phyloP scores from a whole-genome alignment of 2,888 invertebrate genomes.

The Blomia tropicalis region DNA sequence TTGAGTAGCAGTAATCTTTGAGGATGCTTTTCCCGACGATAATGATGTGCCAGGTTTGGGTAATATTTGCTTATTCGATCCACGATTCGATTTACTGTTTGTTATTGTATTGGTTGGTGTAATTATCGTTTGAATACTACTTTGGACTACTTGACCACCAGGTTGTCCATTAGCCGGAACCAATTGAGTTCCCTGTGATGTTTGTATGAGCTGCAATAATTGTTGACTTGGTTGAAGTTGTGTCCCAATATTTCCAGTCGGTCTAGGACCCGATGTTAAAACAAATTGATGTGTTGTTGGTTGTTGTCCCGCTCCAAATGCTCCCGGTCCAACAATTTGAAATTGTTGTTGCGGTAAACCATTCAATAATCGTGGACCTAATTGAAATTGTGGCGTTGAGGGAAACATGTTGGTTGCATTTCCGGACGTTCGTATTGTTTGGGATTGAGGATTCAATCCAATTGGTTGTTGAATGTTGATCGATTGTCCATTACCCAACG shows the following conservation, averaged over 20 bases:
- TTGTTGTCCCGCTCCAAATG: background rate
- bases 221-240: slow-evolving; percentile 25
- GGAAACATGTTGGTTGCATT: background rate
- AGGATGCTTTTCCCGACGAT: background rate
- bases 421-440: background rate
- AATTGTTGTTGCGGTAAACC: slow-evolving; percentile 25
- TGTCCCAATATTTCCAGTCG: background rate
- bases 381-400: slow-evolving; percentile 12
- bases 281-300: slow-evolving; percentile 13
- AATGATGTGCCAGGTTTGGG: slow-evolving; percentile 32
- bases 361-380: slow-evolving; percentile 15
- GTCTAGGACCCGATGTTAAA: background rate
- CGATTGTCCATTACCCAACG: background rate
- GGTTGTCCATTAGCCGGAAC: background rate
- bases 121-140: slow-evolving; percentile 4
- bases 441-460: background rate
- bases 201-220: slow-evolving; percentile 28
- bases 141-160: no score
- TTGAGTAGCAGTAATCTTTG: background rate
- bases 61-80: slow-evolving; percentile 42
- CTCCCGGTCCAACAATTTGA: slow-evolving; percentile 16
- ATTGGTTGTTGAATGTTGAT: slow-evolving; percentile 2
- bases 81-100: slow-evolving; percentile 29
- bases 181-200: slow-evolving; percentile 25
- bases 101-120: slow-evolving; percentile 4